Evolutionary conservation across 2,888 invertebrate genomes (phyloP).

Genomic region (Caradrina clavipalpis): DNA sequence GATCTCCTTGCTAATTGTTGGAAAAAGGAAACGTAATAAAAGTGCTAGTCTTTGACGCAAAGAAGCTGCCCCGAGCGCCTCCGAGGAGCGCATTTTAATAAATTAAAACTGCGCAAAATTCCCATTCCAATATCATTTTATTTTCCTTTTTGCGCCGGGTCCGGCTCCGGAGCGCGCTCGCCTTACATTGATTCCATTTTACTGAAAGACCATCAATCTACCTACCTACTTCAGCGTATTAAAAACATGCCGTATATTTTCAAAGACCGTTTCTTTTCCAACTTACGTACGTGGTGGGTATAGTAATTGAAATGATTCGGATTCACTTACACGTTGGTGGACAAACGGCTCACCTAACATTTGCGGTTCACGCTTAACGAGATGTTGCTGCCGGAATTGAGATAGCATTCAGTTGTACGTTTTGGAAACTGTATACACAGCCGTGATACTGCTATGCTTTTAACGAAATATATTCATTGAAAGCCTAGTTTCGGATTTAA

Average conservation of each 20-base stretch:
- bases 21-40: conserved; percentile 88
- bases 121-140: conserved; percentile 87
- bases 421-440: conserved; percentile 49
- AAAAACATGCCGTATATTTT: conserved; percentile 71
- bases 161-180: conserved; percentile 70
- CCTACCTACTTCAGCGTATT: conserved; percentile 71
- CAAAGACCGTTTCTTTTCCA: conserved; percentile 46
- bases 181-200: conserved; percentile 81
- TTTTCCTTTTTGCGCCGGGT: conserved; percentile 79
- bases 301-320: conserved; percentile 66
- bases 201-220: conserved; percentile 77
- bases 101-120: conserved; percentile 90
- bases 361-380: conserved; percentile 66
- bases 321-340: conserved; percentile 63
- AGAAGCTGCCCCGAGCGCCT: conserved; percentile 82
- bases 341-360: conserved; percentile 61
- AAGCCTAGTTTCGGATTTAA: conserved; percentile 39
- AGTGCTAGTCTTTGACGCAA: conserved; percentile 88
- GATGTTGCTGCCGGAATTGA: conserved; percentile 61
- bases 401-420: conserved; percentile 63
- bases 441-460: conserved; percentile 60
- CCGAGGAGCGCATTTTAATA: conserved; percentile 87
- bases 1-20: conserved; percentile 87
- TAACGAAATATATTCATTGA: conserved; percentile 61
- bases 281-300: conserved; percentile 45